Evolutionary conservation across 2,797 vertebrate species (phyloP), one percentile per base, ranked within the genome.

Genomic region (Knipowitschia caucasica): DNA sequence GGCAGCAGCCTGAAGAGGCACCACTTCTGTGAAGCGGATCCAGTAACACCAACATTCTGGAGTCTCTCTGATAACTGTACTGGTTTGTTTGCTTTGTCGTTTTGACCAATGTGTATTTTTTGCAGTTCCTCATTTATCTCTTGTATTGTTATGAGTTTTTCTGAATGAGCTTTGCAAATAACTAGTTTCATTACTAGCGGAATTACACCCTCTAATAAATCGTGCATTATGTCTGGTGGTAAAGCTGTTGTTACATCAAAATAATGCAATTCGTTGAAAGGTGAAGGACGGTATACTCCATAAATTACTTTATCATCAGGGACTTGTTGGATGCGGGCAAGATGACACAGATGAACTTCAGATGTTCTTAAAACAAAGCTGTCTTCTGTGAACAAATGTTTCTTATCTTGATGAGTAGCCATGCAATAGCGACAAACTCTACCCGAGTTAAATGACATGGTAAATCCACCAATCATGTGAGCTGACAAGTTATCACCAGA

Each of bases 1-100:
- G 67, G 53, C 24, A 71, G 38, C 2, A 75, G 44, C 36, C 53
- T 67, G 5, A 75, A 70, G 2, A 61, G 53, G 21, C 59, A 70
- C 44, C 29, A 64, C 47, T 62, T 71, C n/a, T 68, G 64, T 30
- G 35, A 11, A 12, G 64, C 60, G n/a, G 72, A 62, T 23, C 68
- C 59, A 27, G 17, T 2, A 44, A 49, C 18, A 3, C 31, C 30
- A 36, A 12, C n/a, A 15, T 7, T n/a, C 2, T 20, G 53, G 1
- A 51, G 36, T 56, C 38, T 14, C 3, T 62, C 60, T 4, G 46
- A 36, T 3, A 56, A 17, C n/a, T 34, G 34, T 21, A 61, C 42
- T 56, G 64, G 47, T 17, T 33, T 67, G 34, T 57, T 61, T 29
- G 2, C 12, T 21, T 23, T 56, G 21, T 67, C 46, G 21, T 62